Base-by-base conservation (phyloP, 1,140 invertebrate species). In the Sinella curviseta region DNA sequence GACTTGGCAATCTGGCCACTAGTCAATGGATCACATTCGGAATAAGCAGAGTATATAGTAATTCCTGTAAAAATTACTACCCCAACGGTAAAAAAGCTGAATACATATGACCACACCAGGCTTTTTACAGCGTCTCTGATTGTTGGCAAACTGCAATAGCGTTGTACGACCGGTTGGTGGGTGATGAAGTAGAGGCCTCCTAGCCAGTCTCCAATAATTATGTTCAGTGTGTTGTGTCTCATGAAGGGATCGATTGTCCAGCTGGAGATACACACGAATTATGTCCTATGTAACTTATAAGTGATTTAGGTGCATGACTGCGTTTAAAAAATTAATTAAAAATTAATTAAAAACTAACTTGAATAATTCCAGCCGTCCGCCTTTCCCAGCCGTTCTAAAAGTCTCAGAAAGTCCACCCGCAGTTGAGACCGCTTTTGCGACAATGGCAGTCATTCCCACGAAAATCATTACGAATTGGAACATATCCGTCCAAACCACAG, bases 91-190 rank as follows among this genome's bases (percentile, higher is more conserved):
- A 54, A 70, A 74, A 54, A 83, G 26, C 74, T 30, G 33, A 60
- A 74, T 2, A 77, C n/a, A 4, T 48, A 67, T 33, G 31, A 57
- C 77, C 39, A 75, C 8, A 48, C 28, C n/a, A 24, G n/a, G 24
- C 28, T 93, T 92, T 90, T 90, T 78, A 89, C 89, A 73, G 93
- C 92, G 87, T 92, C 90, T 78, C 88, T 90, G 36, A 91, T 90
- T 35, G 92, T 93, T 80, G 91, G 91, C 90, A 95, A 93, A 82
- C 93, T 94, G 85, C 93, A 94, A 84, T 95, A 95, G 77, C 94
- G 88, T n/a, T n/a, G n/a, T n/a, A n/a, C n/a, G n/a, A n/a, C n/a
- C n/a, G n/a, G n/a, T n/a, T n/a, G n/a, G n/a, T 95, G 93, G 84
- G 93, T 94, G 26, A 67, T 31, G 16, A 48, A 54, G 1, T 74